phyloP scores from a whole-genome alignment of 2,797 vertebrate species.

The Sphenodon punctatus region DNA sequence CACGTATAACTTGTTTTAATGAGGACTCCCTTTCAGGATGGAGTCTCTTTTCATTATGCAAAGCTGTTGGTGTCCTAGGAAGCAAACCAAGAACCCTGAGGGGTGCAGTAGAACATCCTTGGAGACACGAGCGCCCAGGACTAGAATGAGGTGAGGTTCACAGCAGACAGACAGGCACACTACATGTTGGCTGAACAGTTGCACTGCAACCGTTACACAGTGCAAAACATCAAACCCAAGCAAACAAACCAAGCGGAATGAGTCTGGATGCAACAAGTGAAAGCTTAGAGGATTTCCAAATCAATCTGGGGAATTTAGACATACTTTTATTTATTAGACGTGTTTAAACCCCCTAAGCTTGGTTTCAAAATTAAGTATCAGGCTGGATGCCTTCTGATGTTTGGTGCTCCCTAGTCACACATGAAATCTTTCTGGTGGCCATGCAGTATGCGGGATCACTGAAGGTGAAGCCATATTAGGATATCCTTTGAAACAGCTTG shows the following conservation, averaged over 20 bases:
- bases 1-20: rapidly evolving
- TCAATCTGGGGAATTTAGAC: not conserved
- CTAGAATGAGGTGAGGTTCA: not conserved
- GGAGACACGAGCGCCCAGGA: not conserved
- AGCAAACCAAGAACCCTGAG: not conserved
- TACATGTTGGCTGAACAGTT: not conserved
- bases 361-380: not conserved
- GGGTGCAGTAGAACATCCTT: not conserved
- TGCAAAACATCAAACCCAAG: not conserved
- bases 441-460: too few species aligned
- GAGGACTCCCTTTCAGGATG: not conserved
- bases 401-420: not conserved
- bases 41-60: not conserved
- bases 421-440: too few species aligned
- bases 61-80: not conserved
- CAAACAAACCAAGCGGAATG: not conserved
- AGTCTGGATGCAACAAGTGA: rapidly evolving
- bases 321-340: not conserved
- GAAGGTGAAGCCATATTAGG: too few species aligned
- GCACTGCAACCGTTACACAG: not conserved
- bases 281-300: not conserved
- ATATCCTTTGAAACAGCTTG: too few species aligned
- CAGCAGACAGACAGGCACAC: not conserved
- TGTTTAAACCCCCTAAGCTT: not conserved
- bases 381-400: too few species aligned